These are phyloP conservation scores for Eospalax fontanierii DNA, from an alignment of 2,797 vertebrate species.

Conservation along the genomic window DNA sequence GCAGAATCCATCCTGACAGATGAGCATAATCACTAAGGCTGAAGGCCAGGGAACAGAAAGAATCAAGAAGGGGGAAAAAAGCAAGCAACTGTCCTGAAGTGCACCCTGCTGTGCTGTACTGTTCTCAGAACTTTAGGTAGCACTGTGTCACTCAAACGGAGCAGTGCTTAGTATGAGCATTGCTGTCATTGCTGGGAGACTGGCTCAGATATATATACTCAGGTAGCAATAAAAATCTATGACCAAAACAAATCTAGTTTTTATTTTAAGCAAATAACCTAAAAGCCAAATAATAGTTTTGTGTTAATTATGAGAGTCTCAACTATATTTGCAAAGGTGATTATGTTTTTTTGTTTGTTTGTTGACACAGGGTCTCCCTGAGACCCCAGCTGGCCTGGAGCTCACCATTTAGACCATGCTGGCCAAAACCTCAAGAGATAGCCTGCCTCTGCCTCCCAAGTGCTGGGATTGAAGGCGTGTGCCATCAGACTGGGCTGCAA, in stretches of 20 bases:
- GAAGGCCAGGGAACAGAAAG: conserved; percentile 33
- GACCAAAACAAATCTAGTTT: background rate
- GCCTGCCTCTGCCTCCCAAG: too few species aligned
- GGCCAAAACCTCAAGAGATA: too few species aligned
- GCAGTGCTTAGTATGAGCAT: background rate
- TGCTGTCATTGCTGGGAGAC: background rate
- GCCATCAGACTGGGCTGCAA: background rate
- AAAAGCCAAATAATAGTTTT: background rate
- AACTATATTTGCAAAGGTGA: background rate
- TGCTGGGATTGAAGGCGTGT: too few species aligned
- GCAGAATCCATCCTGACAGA: conserved; percentile 40
- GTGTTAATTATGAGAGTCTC: background rate
- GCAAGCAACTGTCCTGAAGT: background rate
- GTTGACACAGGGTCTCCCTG: too few species aligned
- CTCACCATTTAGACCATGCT: too few species aligned
- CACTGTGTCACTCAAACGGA: background rate
- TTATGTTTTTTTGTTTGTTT: too few species aligned
- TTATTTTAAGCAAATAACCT: background rate
- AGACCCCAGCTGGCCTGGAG: too few species aligned
- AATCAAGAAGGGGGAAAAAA: conserved; percentile 19
- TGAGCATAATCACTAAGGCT: background rate
- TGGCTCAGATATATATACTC: background rate
- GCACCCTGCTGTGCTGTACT: background rate
- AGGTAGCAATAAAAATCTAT: background rate
- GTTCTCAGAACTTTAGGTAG: background rate